These are phyloP conservation scores for Nesidiocoris tenuis DNA, from an alignment of 2,888 invertebrate species.

Conservation along the genomic window DNA sequence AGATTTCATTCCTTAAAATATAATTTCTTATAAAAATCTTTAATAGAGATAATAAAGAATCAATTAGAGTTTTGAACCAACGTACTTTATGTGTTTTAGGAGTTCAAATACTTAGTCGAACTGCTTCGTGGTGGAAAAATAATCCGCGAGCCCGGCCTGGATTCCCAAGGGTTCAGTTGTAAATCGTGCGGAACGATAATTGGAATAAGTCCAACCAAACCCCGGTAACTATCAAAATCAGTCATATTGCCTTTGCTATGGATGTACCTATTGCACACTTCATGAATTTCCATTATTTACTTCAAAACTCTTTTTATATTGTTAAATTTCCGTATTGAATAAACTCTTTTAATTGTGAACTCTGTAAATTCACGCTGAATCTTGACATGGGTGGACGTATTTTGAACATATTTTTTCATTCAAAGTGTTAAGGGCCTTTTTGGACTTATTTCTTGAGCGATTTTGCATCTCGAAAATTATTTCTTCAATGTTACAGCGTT, in stretches of 20 bases:
- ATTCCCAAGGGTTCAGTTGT: conserved; percentile 84
- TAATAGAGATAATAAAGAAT: background rate
- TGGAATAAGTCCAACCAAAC: conserved; percentile 63
- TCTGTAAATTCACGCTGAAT: too few species aligned
- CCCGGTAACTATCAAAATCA: too few species aligned
- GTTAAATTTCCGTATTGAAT: too few species aligned
- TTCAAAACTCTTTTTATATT: too few species aligned
- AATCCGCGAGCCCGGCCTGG: conserved; percentile 77
- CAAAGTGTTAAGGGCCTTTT: too few species aligned
- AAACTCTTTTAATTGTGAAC: too few species aligned
- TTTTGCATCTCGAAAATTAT: too few species aligned
- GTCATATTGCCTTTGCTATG: background rate
- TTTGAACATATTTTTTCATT: too few species aligned
- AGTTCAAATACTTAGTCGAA: conserved; percentile 58
- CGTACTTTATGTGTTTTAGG: conserved; percentile 47
- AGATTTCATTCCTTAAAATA: background rate
- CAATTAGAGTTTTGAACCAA: background rate
- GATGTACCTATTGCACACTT: too few species aligned
- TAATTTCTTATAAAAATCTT: background rate
- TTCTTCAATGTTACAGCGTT: conserved; percentile 56
- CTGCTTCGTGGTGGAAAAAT: conserved; percentile 63
- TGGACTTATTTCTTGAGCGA: too few species aligned
- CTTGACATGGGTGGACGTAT: too few species aligned
- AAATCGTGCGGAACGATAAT: conserved; percentile 67
- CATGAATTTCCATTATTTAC: too few species aligned